phyloP scores from a whole-genome alignment of 92 coral and sea anemone genomes.

The Paramuricea clavata region DNA sequence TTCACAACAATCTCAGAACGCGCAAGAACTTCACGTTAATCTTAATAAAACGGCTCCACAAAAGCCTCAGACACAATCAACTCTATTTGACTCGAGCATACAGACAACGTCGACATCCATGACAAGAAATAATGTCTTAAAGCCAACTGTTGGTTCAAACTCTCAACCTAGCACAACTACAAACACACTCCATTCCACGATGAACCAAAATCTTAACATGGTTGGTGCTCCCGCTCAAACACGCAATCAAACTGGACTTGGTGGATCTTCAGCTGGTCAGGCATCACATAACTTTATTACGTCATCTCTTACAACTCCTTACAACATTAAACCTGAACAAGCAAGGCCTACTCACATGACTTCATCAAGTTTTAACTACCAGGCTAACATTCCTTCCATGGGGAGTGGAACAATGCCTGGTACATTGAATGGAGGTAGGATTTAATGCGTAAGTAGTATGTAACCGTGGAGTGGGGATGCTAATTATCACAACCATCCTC shows the following conservation, averaged over 20 bases:
- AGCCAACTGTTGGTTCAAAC: background rate
- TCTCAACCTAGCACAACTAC: background rate
- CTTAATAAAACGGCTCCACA: background rate
- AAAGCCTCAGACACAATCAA: background rate
- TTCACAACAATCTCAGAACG: constrained; percentile 37
- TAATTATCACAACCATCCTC: no score
- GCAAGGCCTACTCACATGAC: background rate
- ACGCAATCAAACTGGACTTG: background rate
- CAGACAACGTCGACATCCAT: background rate
- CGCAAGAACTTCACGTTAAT: constrained; percentile 25
- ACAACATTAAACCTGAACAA: background rate
- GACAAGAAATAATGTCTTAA: background rate
- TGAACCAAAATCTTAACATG: background rate
- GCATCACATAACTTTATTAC: background rate
- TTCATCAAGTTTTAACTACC: background rate
- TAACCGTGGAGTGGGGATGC: no score
- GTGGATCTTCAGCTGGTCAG: background rate
- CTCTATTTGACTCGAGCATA: constrained; percentile 11
- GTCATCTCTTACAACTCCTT: background rate
- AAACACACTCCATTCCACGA: background rate
- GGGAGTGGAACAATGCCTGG: background rate
- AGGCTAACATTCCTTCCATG: background rate
- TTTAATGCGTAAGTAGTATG: background rate
- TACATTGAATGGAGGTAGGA: background rate
- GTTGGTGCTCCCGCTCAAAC: background rate